phyloP scores from a whole-genome alignment of 2,797 vertebrate species.

The Tolypeutes matacus region DNA sequence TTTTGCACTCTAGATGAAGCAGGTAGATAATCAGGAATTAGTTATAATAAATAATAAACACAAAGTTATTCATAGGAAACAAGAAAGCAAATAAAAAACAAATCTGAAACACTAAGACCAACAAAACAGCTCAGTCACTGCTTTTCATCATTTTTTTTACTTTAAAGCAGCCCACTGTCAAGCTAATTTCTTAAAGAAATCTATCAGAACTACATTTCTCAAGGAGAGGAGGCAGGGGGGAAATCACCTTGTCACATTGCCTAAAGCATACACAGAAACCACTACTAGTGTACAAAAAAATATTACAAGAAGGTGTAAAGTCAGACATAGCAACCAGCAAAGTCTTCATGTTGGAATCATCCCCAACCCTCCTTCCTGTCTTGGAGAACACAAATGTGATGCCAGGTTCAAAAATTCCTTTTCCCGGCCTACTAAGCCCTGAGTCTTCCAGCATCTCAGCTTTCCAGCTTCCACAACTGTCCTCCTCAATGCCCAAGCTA shows the following conservation, averaged over 20 bases:
- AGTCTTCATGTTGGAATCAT: background rate
- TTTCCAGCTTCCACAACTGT: background rate
- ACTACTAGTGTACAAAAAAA: constrained; percentile 57
- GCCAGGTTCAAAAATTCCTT: constrained; percentile 57
- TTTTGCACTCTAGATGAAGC: constrained; percentile 1
- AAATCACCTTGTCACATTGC: constrained; percentile 20
- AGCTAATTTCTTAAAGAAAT: constrained; percentile 4
- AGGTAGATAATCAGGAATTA: constrained; percentile 63
- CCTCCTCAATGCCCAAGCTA: background rate
- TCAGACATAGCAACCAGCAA: background rate
- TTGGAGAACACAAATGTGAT: constrained; percentile 3
- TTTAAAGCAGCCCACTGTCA: background rate
- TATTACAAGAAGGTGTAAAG: background rate
- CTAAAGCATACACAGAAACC: constrained; percentile 52
- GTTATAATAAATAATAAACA: background rate
- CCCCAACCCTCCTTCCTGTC: constrained; percentile 21
- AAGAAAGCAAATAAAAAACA: constrained; percentile 59
- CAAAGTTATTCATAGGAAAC: constrained; percentile 55
- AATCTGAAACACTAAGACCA: constrained; percentile 27
- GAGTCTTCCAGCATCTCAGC: background rate
- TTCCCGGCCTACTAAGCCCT: constrained; percentile 18
- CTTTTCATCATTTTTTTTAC: background rate
- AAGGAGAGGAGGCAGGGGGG: background rate
- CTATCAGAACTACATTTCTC: constrained; percentile 32
- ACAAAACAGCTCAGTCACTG: background rate